Conservation (phyloP, 1,140 invertebrate genomes). For the Drosophila nebulosa region DNA sequence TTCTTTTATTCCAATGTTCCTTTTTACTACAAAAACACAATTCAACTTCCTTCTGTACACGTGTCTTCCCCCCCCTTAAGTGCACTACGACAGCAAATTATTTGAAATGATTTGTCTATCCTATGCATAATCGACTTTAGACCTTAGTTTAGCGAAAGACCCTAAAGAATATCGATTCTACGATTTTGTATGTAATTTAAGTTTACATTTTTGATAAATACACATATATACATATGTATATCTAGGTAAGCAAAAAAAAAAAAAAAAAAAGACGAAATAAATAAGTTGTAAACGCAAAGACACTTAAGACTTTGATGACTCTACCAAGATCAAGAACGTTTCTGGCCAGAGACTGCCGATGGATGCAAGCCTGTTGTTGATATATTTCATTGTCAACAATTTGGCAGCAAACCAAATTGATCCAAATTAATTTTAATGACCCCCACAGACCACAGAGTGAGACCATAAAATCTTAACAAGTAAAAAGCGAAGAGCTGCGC, state of each 20-base stretch:
- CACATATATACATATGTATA: background rate
- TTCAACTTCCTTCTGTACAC: background rate
- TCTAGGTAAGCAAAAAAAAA: constrained; percentile 27
- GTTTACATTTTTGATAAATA: constrained; percentile 35
- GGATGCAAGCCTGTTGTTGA: constrained; percentile 33
- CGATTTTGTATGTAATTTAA: constrained; percentile 66
- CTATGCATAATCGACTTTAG: constrained; percentile 11
- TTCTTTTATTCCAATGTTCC: background rate
- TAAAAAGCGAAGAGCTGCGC: background rate
- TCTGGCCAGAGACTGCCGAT: background rate
- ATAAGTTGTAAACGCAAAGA: constrained; percentile 69
- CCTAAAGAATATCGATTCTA: constrained; percentile 44
- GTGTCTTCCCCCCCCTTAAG: constrained; percentile 39
- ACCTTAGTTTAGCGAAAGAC: constrained; percentile 47
- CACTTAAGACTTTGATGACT: constrained; percentile 59
- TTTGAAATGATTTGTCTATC: constrained; percentile 63
- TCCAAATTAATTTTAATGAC: constrained; percentile 81
- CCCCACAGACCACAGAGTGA: constrained; percentile 57
- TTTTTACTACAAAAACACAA: background rate
- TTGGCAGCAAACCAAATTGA: constrained; percentile 80
- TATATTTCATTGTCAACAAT: constrained; percentile 81
- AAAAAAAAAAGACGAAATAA: constrained; percentile 39
- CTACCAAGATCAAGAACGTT: constrained; percentile 28
- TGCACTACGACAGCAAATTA: constrained; percentile 44
- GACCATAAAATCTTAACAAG: constrained; percentile 66